phyloP scores from a whole-genome alignment of 2,113 vertebrate species.

The Hylia prasina region DNA sequence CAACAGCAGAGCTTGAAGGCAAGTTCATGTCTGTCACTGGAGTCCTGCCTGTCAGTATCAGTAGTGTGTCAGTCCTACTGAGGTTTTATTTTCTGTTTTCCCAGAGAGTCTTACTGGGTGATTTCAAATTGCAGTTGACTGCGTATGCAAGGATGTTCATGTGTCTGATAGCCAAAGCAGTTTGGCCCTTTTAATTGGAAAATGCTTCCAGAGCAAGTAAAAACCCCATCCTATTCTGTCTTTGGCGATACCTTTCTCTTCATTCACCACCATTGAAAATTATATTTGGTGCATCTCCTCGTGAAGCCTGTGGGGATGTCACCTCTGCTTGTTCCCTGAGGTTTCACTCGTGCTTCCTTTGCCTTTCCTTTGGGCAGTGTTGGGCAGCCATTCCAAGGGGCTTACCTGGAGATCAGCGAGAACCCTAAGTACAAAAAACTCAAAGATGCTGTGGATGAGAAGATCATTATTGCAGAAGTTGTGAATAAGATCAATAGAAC shows the following conservation, averaged over 20 bases:
- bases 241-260: not conserved
- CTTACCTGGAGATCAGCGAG: slow-evolving; percentile 94
- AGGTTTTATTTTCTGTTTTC: not conserved
- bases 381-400: slow-evolving; percentile 93
- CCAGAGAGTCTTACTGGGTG: not conserved
- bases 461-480: slow-evolving; percentile 92
- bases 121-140: not conserved
- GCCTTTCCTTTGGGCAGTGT: slow-evolving; percentile 72
- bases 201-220: not conserved
- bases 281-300: not conserved
- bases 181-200: not conserved
- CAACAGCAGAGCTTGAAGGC: not conserved
- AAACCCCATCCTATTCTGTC: not conserved
- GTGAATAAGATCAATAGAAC: slow-evolving; percentile 98
- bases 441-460: slow-evolving; percentile 87
- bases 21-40: not conserved
- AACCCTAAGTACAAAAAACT: slow-evolving; percentile 98
- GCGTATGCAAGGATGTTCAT: not conserved
- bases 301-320: rapidly evolving
- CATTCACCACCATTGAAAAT: not conserved
- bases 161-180: not conserved
- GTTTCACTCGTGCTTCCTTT: not conserved
- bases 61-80: not conserved
- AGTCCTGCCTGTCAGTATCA: not conserved
- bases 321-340: not conserved